These are phyloP conservation scores for Acropternis orthonyx DNA, from an alignment of 2,797 vertebrate species.

Conservation along the genomic window DNA sequence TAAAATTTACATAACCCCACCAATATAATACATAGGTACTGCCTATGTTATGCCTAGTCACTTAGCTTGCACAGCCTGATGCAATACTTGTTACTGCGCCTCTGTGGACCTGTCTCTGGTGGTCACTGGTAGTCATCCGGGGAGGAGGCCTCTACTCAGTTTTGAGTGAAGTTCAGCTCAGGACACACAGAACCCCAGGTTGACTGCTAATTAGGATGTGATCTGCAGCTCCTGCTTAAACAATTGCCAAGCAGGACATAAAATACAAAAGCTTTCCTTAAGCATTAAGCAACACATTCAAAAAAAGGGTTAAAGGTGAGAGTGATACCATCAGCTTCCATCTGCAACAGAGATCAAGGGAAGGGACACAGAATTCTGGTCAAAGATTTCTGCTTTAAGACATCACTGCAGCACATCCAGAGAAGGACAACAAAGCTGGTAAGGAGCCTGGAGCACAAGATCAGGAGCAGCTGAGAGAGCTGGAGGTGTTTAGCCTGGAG, in stretches of 20 bases:
- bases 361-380: neutral
- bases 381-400: neutral
- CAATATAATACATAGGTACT: neutral
- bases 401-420: neutral
- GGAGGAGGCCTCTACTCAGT: neutral
- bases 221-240: neutral
- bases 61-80: neutral
- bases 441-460: neutral
- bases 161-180: neutral
- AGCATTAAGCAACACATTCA: neutral
- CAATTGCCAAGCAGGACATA: neutral
- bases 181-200: neutral
- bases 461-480: neutral
- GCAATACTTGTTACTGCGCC: accelerated
- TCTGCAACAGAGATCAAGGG: neutral
- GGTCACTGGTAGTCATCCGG: neutral
- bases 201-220: no score
- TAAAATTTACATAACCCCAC: neutral
- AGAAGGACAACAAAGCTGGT: neutral
- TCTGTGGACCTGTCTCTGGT: neutral
- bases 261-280: neutral
- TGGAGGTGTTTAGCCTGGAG: neutral
- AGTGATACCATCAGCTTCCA: neutral
- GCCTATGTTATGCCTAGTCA: neutral
- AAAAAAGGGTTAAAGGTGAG: neutral